phyloP scores from a whole-genome alignment of 2,113 vertebrate species.

The Grammomys dolichurus region DNA sequence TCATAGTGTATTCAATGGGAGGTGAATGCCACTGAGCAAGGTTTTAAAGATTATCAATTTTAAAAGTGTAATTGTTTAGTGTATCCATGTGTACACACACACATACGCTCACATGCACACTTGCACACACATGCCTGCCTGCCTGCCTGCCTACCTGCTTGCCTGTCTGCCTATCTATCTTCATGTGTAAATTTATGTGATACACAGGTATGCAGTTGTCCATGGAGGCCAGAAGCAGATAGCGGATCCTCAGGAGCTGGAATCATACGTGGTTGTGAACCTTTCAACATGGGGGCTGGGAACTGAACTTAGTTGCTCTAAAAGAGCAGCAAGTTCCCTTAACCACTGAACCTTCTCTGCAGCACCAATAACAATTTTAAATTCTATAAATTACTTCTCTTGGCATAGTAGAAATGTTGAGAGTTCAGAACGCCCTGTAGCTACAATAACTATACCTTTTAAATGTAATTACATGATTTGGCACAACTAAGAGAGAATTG shows the following conservation, averaged over 20 bases:
- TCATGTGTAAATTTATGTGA: background rate
- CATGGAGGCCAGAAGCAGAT: background rate
- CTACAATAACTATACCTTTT: background rate
- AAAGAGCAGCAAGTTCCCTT: background rate
- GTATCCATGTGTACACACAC: too few relatives aligned
- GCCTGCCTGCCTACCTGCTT: background rate
- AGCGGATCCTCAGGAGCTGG: background rate
- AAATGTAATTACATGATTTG: slow-evolving; percentile 22
- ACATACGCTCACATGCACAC: background rate
- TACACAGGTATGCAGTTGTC: background rate
- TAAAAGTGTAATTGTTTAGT: too few relatives aligned
- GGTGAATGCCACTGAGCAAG: too few relatives aligned
- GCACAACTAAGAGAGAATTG: background rate
- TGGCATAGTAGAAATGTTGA: background rate
- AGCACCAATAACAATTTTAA: background rate
- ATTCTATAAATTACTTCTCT: slow-evolving; percentile 19
- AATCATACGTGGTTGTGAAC: background rate
- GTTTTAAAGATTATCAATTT: too few relatives aligned
- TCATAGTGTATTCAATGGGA: background rate
- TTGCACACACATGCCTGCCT: background rate
- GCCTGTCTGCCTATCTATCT: too few relatives aligned
- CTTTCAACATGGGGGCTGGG: background rate
- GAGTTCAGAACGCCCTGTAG: slow-evolving; percentile 25
- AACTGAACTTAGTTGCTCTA: background rate
- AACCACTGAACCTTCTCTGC: background rate